Evolutionary conservation across 2,888 invertebrate species (phyloP).

Genomic region (Pasiphila rectangulata): DNA sequence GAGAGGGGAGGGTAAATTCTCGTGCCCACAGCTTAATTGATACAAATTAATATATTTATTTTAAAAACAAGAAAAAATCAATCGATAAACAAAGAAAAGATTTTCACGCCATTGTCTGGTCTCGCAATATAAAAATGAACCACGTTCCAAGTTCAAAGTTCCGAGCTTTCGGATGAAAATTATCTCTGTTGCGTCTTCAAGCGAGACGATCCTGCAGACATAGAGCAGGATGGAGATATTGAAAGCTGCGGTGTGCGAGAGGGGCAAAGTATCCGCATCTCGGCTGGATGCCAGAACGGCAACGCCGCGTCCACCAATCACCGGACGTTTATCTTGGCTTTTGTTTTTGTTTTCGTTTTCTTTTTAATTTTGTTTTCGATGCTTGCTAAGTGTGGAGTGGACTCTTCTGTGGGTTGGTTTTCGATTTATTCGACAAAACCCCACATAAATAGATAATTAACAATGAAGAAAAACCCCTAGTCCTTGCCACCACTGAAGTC

Average conservation of each 20-base stretch:
- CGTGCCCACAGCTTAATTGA: too few relatives aligned
- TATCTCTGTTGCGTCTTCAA: conserved; percentile 78
- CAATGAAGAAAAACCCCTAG: too few relatives aligned
- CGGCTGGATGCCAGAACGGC: conserved; percentile 66
- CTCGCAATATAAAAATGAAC: conserved; percentile 62
- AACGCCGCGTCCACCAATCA: conserved; percentile 78
- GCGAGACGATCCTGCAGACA: conserved; percentile 76
- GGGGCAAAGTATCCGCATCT: conserved; percentile 59
- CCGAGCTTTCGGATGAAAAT: conserved; percentile 71
- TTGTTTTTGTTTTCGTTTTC: conserved; percentile 57
- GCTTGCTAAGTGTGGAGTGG: conserved; percentile 24
- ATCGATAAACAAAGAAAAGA: not conserved
- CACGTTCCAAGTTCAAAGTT: conserved; percentile 62
- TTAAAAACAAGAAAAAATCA: conserved; percentile 1
- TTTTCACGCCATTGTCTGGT: conserved; percentile 53
- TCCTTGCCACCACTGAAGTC: too few relatives aligned
- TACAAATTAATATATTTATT: not conserved
- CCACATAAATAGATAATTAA: too few relatives aligned
- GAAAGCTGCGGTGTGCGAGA: conserved; percentile 35
- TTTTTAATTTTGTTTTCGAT: conserved; percentile 41
- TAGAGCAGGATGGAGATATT: conserved; percentile 46
- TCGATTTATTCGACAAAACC: too few relatives aligned
- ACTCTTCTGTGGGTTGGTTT: conserved; percentile 1
- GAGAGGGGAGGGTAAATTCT: too few relatives aligned
- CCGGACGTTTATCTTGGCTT: conserved; percentile 61